A percentile compares a stretch with the other conserved stretches of the same genome.
Conservation (phyloP, 2,797 vertebrate species). For the Dipus sagitta region DNA sequence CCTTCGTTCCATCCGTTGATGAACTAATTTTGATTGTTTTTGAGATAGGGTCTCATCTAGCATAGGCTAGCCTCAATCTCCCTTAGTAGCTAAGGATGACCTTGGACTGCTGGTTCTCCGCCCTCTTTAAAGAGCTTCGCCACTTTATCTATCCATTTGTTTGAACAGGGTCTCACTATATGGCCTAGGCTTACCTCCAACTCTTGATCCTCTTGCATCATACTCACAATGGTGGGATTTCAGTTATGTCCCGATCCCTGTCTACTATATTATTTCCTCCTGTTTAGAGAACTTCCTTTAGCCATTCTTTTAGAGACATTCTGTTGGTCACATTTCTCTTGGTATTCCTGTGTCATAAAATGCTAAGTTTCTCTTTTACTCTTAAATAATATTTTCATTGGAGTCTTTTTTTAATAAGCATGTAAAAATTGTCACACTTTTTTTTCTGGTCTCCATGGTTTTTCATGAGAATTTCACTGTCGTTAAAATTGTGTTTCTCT, state of each 20-base stretch:
- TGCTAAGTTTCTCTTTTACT: conserved; percentile 30
- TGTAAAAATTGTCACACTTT: neutral
- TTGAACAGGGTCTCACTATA: neutral
- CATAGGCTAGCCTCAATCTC: neutral
- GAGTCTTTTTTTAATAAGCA: neutral
- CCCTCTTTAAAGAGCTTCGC: too few relatives aligned
- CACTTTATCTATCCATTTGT: too few relatives aligned
- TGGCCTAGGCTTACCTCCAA: neutral
- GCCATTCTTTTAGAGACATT: neutral
- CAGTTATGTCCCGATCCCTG: too few relatives aligned
- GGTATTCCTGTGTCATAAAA: neutral
- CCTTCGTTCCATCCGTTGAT: too few relatives aligned
- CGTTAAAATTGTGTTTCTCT: neutral
- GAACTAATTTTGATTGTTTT: neutral
- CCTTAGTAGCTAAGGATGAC: too few relatives aligned
- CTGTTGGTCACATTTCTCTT: neutral
- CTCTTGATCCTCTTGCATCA: too few relatives aligned
- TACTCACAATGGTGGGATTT: neutral
- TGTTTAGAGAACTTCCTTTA: neutral
- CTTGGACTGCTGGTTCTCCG: too few relatives aligned
- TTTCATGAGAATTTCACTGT: conserved; percentile 3
- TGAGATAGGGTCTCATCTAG: neutral
- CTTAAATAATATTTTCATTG: neutral
- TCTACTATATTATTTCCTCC: neutral
- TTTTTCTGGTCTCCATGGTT: neutral